These are phyloP conservation scores for Osmoderma eremita DNA, from an alignment of 2,888 invertebrate genomes.

Conservation along the genomic window DNA sequence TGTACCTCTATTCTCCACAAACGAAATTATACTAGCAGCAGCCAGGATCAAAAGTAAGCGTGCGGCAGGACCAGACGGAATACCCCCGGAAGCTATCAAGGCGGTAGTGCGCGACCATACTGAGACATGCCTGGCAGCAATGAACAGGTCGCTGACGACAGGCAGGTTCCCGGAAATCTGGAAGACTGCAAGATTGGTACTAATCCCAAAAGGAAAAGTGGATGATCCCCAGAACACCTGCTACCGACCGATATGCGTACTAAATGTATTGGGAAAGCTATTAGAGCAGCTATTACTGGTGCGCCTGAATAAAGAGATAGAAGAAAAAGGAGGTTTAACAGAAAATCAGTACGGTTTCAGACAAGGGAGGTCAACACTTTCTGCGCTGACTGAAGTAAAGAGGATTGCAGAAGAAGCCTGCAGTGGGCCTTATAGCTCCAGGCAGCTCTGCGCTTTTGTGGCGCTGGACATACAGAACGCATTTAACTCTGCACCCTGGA, in stretches of 20 bases:
- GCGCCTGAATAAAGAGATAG: neutral
- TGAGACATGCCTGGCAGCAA: neutral
- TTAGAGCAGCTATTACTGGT: no score
- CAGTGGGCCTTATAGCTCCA: no score
- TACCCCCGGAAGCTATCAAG: neutral
- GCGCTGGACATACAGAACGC: constrained; percentile 46
- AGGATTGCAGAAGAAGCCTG: no score
- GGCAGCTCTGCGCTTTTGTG: no score
- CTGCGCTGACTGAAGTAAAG: constrained; percentile 9
- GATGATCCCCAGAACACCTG: neutral
- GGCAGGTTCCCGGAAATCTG: neutral
- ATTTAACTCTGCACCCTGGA: constrained; percentile 45
- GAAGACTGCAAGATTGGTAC: neutral
- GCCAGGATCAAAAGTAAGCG: neutral
- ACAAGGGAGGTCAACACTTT: no score
- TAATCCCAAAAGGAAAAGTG: neutral
- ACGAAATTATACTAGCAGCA: neutral
- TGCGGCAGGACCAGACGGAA: neutral
- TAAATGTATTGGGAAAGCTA: no score
- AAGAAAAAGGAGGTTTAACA: neutral
- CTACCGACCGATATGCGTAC: neutral
- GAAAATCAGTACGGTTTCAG: neutral
- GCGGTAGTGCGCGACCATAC: neutral
- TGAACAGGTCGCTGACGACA: neutral
- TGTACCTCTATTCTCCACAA: neutral